These are phyloP conservation scores for Colletes latitarsis DNA, from an alignment of 1,140 invertebrate species.

Conservation along the genomic window DNA sequence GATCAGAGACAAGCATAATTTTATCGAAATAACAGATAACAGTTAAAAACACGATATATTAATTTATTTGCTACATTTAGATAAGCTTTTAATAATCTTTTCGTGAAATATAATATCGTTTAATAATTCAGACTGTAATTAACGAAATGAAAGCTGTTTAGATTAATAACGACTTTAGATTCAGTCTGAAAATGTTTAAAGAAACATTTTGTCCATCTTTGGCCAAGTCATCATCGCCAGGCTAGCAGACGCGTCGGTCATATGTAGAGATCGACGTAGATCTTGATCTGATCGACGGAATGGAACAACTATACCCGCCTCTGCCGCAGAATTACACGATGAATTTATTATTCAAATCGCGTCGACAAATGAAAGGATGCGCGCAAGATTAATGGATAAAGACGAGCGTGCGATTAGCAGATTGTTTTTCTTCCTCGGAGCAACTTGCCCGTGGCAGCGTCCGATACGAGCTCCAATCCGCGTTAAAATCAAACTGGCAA, in stretches of 20 bases:
- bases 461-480: background rate
- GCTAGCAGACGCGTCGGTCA: background rate
- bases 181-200: too few species aligned
- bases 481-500: background rate
- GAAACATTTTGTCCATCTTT: too few species aligned
- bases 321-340: slow-evolving; percentile 11
- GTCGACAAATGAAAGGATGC: slow-evolving; percentile 39
- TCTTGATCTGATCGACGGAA: slow-evolving; percentile 40
- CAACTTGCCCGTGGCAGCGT: background rate
- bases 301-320: background rate
- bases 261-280: slow-evolving; percentile 24
- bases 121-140: too few species aligned
- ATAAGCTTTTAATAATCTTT: too few species aligned
- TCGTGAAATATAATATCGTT: too few species aligned
- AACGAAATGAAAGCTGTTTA: too few species aligned
- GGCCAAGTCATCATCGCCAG: background rate
- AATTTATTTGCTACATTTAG: too few species aligned
- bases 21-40: too few species aligned
- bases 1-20: too few species aligned
- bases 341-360: slow-evolving; percentile 38
- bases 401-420: slow-evolving; percentile 9
- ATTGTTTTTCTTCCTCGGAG: slow-evolving; percentile 32
- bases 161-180: too few species aligned
- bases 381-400: slow-evolving; percentile 27
- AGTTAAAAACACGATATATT: too few species aligned